Percentiles rank a stretch among this genome's conserved stretches.
Evolutionary conservation across 2,113 vertebrate species (phyloP).

Genomic region (Hippopotamus amphibius): DNA sequence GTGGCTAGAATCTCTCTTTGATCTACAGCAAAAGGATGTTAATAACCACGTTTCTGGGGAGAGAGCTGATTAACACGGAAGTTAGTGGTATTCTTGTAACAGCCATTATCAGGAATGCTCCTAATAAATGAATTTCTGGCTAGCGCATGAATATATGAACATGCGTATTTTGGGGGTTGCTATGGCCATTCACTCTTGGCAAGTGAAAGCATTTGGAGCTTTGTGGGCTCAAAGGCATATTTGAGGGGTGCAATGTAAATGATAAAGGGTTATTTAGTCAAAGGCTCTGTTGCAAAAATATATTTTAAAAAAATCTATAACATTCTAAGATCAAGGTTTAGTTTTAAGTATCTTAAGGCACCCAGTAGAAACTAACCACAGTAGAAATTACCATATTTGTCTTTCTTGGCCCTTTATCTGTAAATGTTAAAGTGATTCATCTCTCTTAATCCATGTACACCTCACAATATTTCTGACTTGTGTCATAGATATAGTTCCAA

Average conservation of each 20-base stretch:
- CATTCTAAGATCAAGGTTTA: background rate
- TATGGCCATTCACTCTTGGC: background rate
- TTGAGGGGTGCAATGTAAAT: background rate
- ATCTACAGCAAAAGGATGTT: background rate
- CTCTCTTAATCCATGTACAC: background rate
- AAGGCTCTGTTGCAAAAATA: background rate
- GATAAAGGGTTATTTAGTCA: too few species aligned
- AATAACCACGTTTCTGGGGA: background rate
- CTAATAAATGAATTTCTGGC: background rate
- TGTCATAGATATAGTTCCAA: background rate
- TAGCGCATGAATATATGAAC: background rate
- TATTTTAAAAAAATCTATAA: background rate
- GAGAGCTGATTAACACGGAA: background rate
- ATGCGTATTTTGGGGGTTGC: rapidly evolving
- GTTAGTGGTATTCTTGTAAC: background rate
- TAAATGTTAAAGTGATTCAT: background rate
- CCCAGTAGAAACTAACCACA: too few species aligned
- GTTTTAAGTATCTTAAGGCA: too few species aligned
- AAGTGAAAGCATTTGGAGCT: background rate
- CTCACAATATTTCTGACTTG: background rate
- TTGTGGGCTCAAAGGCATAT: background rate
- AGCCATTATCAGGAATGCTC: background rate
- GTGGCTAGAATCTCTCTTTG: background rate
- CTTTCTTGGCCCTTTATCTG: background rate
- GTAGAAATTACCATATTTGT: background rate